Evolutionary conservation across 92 coral and sea anemone species (phyloP), one percentile per base, ranked within the genome.

Genomic region (Nematostella vectensis): DNA sequence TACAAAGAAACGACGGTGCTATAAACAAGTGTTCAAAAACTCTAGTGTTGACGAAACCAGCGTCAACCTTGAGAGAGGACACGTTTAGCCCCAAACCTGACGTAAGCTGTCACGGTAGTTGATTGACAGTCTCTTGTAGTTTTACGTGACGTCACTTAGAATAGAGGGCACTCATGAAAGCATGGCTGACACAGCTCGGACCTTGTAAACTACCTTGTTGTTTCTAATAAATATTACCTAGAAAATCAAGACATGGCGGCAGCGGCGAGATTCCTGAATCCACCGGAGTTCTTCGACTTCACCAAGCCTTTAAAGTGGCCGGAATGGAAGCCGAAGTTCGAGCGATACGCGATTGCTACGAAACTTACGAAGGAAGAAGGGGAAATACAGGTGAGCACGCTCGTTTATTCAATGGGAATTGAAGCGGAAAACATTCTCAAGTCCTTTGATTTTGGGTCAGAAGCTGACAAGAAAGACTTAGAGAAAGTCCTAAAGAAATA

Each of bases 211-310:
- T n/a, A n/a, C n/a, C n/a, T n/a, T n/a, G n/a, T n/a, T n/a, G n/a
- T n/a, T n/a, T n/a, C n/a, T n/a, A n/a, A n/a, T n/a, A n/a, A n/a
- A n/a, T n/a, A n/a, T n/a, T n/a, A n/a, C n/a, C n/a, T n/a, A n/a
- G n/a, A n/a, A 33, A 33, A 33, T 6, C 40, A 6, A 33, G 40
- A 33, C 40, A 33, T 33, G 40, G 40, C 40, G 40, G 40, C 40
- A 33, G 40, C 40, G 40, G 15, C 15, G 40, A 6, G 40, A 6
- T 33, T 33, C 40, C 40, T 33, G 40, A 33, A 33, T 15, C 40
- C 40, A 33, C 40, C 40, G 40, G 40, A 33, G 40, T 15, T 15
- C 40, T 33, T 33, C 40, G 40, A 33, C 40, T 33, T 33, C 40
- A 33, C 40, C 8, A 33, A 33, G 40, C 40, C 40, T 33, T 33